Evolutionary conservation across 2,797 vertebrate species (phyloP).

Genomic region (Bradypus variegatus): DNA sequence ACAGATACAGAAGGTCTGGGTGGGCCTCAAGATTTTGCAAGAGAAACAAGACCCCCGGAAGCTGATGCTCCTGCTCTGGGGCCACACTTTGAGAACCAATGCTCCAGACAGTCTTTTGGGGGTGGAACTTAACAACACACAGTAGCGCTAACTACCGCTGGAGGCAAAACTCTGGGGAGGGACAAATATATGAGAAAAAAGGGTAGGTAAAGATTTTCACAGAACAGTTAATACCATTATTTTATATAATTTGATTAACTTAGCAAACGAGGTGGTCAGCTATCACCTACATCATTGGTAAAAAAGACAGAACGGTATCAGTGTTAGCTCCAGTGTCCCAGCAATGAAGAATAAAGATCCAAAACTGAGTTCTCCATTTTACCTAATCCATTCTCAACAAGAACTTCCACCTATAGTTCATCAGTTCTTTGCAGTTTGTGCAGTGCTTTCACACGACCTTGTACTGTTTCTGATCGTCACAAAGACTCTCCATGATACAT

Average conservation of each 20-base stretch:
- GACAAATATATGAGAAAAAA: not conserved
- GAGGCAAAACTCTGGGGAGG: not conserved
- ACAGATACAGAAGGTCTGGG: not conserved
- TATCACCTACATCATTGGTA: not conserved
- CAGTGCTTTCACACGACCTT: not conserved
- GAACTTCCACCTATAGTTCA: not conserved
- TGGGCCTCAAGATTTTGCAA: not conserved
- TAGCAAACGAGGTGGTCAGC: not conserved
- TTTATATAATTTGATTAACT: not conserved
- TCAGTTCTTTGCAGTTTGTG: not conserved
- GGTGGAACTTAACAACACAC: not conserved
- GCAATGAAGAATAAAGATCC: not conserved
- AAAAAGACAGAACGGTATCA: not conserved
- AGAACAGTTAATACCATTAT: not conserved
- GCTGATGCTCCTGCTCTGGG: not conserved
- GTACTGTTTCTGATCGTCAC: not conserved
- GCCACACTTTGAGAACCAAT: not conserved
- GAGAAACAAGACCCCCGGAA: not conserved
- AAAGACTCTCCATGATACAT: not conserved
- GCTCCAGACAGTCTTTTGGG: not conserved
- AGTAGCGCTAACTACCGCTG: not conserved
- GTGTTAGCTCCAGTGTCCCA: not conserved
- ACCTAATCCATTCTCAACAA: not conserved
- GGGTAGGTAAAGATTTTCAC: not conserved
- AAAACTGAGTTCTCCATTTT: not conserved